Evolutionary conservation across 2,888 invertebrate genomes (phyloP).

Genomic region (Acleris cristana): DNA sequence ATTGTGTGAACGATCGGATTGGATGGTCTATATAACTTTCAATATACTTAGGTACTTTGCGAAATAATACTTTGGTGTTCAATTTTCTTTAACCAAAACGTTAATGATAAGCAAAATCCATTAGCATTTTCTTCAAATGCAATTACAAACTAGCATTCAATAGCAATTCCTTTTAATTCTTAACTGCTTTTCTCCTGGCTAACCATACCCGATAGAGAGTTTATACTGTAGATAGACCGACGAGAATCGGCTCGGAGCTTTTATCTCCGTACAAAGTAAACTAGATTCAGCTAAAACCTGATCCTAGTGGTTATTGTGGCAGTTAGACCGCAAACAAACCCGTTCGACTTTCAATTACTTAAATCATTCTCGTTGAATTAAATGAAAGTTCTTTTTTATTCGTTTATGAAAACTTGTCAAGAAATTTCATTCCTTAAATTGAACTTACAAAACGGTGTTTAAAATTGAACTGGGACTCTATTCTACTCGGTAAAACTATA

Average conservation of each 20-base stretch:
- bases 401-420: constrained; percentile 17
- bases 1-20: no score
- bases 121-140: no score
- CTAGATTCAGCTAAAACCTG: constrained; percentile 3
- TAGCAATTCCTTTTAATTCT: no score
- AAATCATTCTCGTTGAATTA: constrained; percentile 9
- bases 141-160: no score
- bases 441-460: no score
- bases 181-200: neutral
- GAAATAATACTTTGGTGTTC: no score
- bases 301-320: neutral
- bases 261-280: constrained; percentile 3
- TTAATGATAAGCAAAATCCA: no score
- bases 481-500: no score
- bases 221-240: neutral
- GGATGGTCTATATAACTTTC: no score
- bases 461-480: no score
- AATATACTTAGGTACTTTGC: no score
- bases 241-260: neutral
- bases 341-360: constrained; percentile 29
- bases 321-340: constrained; percentile 31
- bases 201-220: neutral
- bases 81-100: no score
- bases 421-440: neutral
- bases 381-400: constrained; percentile 19